phyloP scores from a whole-genome alignment of 2,797 vertebrate species.

The Tokudaia muenninki region DNA sequence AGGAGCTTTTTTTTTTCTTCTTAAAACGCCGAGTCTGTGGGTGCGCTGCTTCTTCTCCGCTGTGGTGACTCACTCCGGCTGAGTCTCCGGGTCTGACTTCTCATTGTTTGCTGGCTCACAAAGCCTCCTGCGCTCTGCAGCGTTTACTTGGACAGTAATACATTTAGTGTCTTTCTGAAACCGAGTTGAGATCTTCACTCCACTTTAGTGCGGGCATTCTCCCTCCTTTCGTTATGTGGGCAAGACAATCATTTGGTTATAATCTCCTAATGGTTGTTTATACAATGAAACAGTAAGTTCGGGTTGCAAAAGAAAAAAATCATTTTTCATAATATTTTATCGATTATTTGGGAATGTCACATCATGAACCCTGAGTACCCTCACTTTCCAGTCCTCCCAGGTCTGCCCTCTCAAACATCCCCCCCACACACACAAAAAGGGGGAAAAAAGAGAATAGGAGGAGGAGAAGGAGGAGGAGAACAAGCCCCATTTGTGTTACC shows the following conservation, averaged over 20 bases:
- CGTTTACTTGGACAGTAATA: not conserved
- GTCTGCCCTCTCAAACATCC: not conserved
- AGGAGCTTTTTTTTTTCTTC: not conserved
- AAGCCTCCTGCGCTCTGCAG: conserved; percentile 48
- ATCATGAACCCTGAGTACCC: not conserved
- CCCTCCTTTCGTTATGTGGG: not conserved
- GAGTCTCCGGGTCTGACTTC: conserved; percentile 63
- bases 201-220: not conserved
- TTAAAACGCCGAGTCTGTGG: conserved; percentile 70
- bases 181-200: not conserved
- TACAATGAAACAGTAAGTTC: not conserved
- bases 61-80: conserved; percentile 68
- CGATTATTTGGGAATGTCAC: not conserved
- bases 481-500: not conserved
- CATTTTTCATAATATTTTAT: not conserved
- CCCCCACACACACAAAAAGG: not conserved
- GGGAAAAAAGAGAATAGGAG: no score
- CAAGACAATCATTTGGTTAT: not conserved
- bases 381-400: not conserved
- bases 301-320: not conserved
- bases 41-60: conserved; percentile 66
- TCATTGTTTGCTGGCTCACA: conserved; percentile 55
- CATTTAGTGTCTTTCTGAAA: not conserved
- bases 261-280: not conserved
- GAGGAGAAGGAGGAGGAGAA: not conserved